Evolutionary conservation across 2,113 vertebrate genomes (phyloP).

Genomic region (Sus scrofa): DNA sequence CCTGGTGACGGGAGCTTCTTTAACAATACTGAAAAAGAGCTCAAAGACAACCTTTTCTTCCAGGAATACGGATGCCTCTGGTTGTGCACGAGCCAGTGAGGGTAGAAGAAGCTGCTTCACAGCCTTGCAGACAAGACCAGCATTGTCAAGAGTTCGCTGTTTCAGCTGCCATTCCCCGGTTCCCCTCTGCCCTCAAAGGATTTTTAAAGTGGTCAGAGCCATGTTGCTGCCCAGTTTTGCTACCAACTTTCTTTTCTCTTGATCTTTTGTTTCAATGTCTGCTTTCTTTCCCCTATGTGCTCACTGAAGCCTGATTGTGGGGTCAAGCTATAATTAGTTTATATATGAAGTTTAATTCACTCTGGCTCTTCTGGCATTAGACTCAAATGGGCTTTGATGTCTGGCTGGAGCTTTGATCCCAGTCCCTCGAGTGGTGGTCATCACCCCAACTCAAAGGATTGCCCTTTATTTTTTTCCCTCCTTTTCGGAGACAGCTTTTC

Average conservation of each 20-base stretch:
- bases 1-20: background rate
- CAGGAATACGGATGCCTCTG: constrained; percentile 43
- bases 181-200: constrained; percentile 22
- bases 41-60: constrained; percentile 37
- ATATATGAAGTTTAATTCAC: constrained; percentile 80
- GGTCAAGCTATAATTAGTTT: constrained; percentile 83
- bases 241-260: constrained; percentile 73
- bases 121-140: constrained; percentile 70
- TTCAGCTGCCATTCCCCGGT: constrained; percentile 39
- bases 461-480: constrained; percentile 19
- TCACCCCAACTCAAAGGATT: constrained; percentile 59
- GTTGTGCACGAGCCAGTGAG: background rate
- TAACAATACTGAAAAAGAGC: background rate
- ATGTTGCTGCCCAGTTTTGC: constrained; percentile 61
- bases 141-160: constrained; percentile 58
- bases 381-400: constrained; percentile 81
- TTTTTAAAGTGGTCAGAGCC: constrained; percentile 30
- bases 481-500: constrained; percentile 31
- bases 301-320: constrained; percentile 79
- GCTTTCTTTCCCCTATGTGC: constrained; percentile 56
- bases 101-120: background rate
- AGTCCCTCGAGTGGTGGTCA: constrained; percentile 55
- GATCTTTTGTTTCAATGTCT: constrained; percentile 73
- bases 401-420: constrained; percentile 75
- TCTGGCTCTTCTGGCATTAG: constrained; percentile 71